Evolutionary conservation across 2,797 vertebrate genomes (phyloP).

Genomic region (Chelmon rostratus): DNA sequence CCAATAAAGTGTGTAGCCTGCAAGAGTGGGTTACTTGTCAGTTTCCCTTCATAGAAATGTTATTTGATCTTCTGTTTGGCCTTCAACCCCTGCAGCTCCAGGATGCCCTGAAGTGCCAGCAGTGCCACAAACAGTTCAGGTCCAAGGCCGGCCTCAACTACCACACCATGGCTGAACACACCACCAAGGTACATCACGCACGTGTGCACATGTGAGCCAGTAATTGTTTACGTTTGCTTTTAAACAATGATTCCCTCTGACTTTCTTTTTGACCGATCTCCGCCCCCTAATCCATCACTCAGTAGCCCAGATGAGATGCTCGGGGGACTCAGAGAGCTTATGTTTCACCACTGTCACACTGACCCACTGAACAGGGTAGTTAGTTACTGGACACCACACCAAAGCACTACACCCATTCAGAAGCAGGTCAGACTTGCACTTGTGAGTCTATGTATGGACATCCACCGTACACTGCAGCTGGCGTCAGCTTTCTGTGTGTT

Average conservation of each 20-base stretch:
- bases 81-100: constrained; percentile 88
- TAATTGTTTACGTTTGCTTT: not conserved
- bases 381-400: constrained; percentile 40
- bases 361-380: constrained; percentile 47
- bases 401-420: constrained; percentile 21
- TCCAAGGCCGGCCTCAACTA: constrained; percentile 98
- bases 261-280: constrained; percentile 12
- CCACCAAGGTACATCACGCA: constrained; percentile 87
- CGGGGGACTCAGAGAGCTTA: constrained; percentile 16
- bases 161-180: constrained; percentile 96
- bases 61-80: constrained; percentile 55
- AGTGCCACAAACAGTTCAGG: constrained; percentile 97
- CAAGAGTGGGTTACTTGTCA: not conserved
- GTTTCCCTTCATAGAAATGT: constrained; percentile 48
- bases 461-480: constrained; percentile 1
- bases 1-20: constrained; percentile 42
- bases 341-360: constrained; percentile 48
- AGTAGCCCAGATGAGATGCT: constrained; percentile 31
- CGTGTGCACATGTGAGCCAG: not conserved
- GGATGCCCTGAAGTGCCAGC: constrained; percentile 96
- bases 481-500: constrained; percentile 41
- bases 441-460: constrained; percentile 37
- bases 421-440: constrained; percentile 33
- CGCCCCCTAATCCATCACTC: constrained; percentile 16
- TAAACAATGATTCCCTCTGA: not conserved